Evolutionary conservation across 2,113 vertebrate species (phyloP), one percentile per base, ranked within the genome.

Genomic region (Bombycilla garrulus): DNA sequence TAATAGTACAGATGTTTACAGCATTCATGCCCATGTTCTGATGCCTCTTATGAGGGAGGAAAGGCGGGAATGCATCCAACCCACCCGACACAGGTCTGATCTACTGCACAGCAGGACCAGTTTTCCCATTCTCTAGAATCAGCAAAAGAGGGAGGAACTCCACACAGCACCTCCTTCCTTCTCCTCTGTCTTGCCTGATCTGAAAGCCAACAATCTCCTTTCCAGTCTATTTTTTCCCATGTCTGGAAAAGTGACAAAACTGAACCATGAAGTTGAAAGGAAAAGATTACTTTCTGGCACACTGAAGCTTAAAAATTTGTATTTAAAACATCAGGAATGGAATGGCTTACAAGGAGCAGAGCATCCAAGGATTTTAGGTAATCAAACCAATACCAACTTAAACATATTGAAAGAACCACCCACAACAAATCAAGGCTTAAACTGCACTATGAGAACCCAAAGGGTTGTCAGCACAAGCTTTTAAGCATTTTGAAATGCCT

Each of bases 31-130:
- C 24, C 6, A 1, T 33, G 16, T 31, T 54, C 36, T 58, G 29
- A 57, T n/a, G 12, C 18, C 42, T 38, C 14, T 33, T 40, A 19
- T 11, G 29, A 56, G 29, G 60, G 12, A 73, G 19, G 7, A 73
- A 57, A 78, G 18, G 18, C 45, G 80, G 40, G 33, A 71, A 65
- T 42, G 24, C 36, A 65, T 24, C 33, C n/a, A 77, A 74, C 29
- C 44, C 24, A 40, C 17, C 36, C 0, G 0, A 47, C 21, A 17
- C 21, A 28, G 35, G 29, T 50, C 62, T 70, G 54, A 57, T 50
- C 50, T 2, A 44, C 23, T 12, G 44, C 23, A 50, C 28, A 50
- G 20, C 17, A 57, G 19, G 38, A 74, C 4, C 10, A 53, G 9
- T 26, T 80, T 38, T 84, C 13, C 33, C 40, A 25, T 60, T 80